Percentiles rank a stretch among this genome's conserved stretches.
Conservation (phyloP, 2,113 vertebrate species). For the Megaleporinus macrocephalus region DNA sequence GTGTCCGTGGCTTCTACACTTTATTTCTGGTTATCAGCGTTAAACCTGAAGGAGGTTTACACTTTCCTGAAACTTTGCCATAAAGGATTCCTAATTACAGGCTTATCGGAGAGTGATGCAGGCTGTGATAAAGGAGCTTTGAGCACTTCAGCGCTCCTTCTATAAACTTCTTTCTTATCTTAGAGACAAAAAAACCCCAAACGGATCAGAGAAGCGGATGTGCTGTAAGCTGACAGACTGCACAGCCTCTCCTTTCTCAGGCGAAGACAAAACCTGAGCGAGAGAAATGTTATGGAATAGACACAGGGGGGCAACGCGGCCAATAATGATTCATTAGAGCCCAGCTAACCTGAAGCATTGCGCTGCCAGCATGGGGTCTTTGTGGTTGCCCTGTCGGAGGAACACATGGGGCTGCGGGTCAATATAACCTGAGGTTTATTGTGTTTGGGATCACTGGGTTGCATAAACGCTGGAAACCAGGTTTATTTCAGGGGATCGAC, state of each 20-base stretch:
- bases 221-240: constrained; percentile 48
- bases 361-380: constrained; percentile 54
- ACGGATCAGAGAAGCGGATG: constrained; percentile 45
- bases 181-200: constrained; percentile 31
- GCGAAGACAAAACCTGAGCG: constrained; percentile 28
- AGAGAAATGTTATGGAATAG: constrained; percentile 38
- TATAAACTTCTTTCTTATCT: constrained; percentile 24
- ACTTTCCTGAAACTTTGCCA: neutral
- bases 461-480: neutral
- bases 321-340: constrained; percentile 48
- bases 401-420: neutral
- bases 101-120: neutral
- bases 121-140: constrained; percentile 28
- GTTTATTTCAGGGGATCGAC: neutral
- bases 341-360: constrained; percentile 47
- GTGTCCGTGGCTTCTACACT: neutral
- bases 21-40: neutral
- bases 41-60: neutral
- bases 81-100: constrained; percentile 16
- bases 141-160: constrained; percentile 10
- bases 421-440: constrained; percentile 16
- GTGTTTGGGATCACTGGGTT: neutral
- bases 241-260: constrained; percentile 39
- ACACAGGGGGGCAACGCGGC: constrained; percentile 29
- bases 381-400: constrained; percentile 15